Base-by-base conservation (phyloP, 2,113 vertebrate genomes). In the Sprattus sprattus region DNA sequence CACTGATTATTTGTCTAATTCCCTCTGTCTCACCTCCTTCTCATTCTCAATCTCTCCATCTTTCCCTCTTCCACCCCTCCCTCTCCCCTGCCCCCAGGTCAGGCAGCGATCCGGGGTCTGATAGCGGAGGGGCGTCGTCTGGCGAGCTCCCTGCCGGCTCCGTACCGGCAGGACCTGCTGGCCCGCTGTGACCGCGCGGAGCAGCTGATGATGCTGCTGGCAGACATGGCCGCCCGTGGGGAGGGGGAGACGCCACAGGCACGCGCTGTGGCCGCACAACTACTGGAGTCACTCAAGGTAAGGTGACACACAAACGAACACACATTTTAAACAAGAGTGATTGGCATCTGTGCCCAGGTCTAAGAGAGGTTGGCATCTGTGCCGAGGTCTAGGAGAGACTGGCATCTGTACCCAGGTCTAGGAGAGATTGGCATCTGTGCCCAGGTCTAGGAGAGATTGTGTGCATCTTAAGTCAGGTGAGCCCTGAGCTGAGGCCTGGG, bases 71-170 rank as follows among this genome's bases (percentile, higher is more conserved):
- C 71, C 83, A 9, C 10, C 89, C 10, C 81, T 45, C 47, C 18
- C 45, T 13, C 10, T 22, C 28, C 7, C 44, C 39, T 57, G 9
- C 82, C 85, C 84, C 28, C 87, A 99, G 98, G 98, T 90, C 98
- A 99, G 93, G 98, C 98, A 78, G 98, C 98, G 32, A 98, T 99
- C 90, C 96, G 98, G 44, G 97, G 97, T 2, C 96, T 99, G 93
- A 97, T 99, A 18, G 98, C 98, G 0, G 98, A 99, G 91, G 98
- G 98, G 5, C 96, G 95, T 83, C 95, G 98, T 28, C 91, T 99
- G 85, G 98, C 97, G 64, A 97, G 96, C 32, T 96, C 97, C 90
- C 96, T 99, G 93, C 94, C 97, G 92, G 98, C 97, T 1, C 97
- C 97, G 0, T 98, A 98, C 86, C 96, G 97, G 44, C 98, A 99